phyloP scores from a whole-genome alignment of 2,797 vertebrate genomes.

The Anas capensis region DNA sequence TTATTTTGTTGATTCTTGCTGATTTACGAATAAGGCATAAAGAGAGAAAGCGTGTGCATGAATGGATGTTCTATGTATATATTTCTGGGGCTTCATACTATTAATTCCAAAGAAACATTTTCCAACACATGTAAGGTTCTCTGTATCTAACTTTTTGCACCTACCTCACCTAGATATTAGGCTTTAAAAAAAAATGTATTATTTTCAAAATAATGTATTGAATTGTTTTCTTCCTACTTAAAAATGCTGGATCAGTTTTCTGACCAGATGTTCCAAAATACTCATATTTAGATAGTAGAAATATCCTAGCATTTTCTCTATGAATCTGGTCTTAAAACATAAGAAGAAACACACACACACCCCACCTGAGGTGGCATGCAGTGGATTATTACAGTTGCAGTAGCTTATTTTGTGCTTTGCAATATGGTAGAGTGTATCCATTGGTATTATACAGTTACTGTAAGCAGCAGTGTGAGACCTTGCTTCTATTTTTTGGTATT shows the following conservation, averaged over 20 bases:
- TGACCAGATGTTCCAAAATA: background rate
- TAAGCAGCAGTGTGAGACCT: background rate
- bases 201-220: background rate
- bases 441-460: background rate
- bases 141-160: background rate
- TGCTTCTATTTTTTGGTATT: background rate
- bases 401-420: background rate
- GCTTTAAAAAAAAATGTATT: background rate
- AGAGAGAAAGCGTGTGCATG: background rate
- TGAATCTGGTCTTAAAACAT: background rate
- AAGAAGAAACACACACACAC: background rate
- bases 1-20: background rate
- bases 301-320: background rate
- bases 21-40: background rate
- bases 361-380: background rate
- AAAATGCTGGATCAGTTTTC: background rate
- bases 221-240: rapidly evolving
- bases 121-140: background rate
- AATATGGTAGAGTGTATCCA: background rate
- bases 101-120: background rate
- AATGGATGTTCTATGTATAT: rapidly evolving
- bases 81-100: background rate
- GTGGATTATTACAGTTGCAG: background rate
- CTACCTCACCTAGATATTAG: background rate
- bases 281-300: background rate